Evolutionary conservation across 2,797 vertebrate species (phyloP).

Genomic region (Novumbra hubbsi): DNA sequence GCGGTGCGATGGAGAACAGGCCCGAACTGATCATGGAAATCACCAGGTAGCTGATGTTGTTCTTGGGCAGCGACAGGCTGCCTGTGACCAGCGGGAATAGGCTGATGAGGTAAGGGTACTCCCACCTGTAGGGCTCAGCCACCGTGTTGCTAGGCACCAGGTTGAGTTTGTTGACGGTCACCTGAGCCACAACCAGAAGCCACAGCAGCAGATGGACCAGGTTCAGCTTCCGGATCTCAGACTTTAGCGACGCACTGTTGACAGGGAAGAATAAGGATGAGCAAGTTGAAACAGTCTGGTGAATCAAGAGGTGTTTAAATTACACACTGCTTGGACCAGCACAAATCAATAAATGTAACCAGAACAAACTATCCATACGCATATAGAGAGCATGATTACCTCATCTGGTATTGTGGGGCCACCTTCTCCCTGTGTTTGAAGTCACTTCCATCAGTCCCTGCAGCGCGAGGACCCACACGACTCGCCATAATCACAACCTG

Average conservation of each 20-base stretch:
- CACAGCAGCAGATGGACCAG: constrained; percentile 88
- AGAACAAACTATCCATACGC: not conserved
- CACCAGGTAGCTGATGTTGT: constrained; percentile 97
- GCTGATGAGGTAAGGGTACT: constrained; percentile 94
- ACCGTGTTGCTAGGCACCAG: constrained; percentile 89
- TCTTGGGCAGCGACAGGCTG: constrained; percentile 89
- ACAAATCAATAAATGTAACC: no score
- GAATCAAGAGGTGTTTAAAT: not conserved
- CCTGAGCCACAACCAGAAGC: constrained; percentile 87
- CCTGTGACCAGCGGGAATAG: constrained; percentile 85
- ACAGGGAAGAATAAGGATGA: constrained; percentile 9
- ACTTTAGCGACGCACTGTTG: constrained; percentile 71
- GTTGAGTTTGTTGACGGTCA: constrained; percentile 81
- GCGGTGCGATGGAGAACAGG: constrained; percentile 91
- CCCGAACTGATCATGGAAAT: constrained; percentile 95
- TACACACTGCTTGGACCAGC: not conserved
- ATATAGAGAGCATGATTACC: constrained; percentile 52
- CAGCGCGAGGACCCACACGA: constrained; percentile 79
- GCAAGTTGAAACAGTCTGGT: not conserved
- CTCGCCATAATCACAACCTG: constrained; percentile 82
- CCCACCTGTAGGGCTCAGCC: constrained; percentile 94
- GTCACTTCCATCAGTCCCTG: constrained; percentile 83
- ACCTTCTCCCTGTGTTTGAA: constrained; percentile 84
- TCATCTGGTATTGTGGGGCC: constrained; percentile 89
- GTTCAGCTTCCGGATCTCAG: constrained; percentile 91